Evolutionary conservation across 64 coral and sea anemone species (phyloP), one percentile per base, ranked within the genome.

Genomic region (Pocillopora damicornis): DNA sequence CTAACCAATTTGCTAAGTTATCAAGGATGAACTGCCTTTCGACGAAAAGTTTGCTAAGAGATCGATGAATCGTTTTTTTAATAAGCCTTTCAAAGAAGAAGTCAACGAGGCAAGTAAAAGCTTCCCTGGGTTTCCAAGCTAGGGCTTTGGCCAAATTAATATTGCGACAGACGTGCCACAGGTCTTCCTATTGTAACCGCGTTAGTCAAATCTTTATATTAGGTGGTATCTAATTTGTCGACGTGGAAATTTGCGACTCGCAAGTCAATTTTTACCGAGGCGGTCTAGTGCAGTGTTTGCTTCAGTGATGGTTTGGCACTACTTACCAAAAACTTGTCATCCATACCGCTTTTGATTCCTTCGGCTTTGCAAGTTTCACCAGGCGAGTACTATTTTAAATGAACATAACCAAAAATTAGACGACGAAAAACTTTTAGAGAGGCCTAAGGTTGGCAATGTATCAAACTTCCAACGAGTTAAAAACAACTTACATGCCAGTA

Each of bases 251-350:
- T 51, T 51, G 42, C 7, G 7, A 51, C 42, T 51, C 42, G 42
- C 42, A 2, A 51, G 42, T 51, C 7, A 51, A 51, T 51, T 51
- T 51, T 51, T 7, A 4, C 2, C 42, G 42, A 7, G 42, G 42
- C 7, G 7, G 42, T 51, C 7, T 51, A 4, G 7, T 51, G 42
- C 6, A 35, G n/a, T 26, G 25, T n/a, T 38, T 13, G 11, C 26
- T 25, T 30, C 30, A 30, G 30, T 30, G 30, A 30, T 87, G 11
- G 11, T 15, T 77, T n/a, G 18, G 36, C 6, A n/a, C 56, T 18
- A 10, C 87, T 35, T 80, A 94, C 92, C 92, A 89, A 64, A 94
- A 94, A 45, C 80, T 94, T 73, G 92, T 94, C 61, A 88, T 88
- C 88, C 81, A 89, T 15, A 94, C 92, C 5, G 87, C 88, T 81